Evolutionary conservation across 2,797 vertebrate genomes (phyloP), one percentile per base, ranked within the genome.

Genomic region (Gambusia yucatana): DNA sequence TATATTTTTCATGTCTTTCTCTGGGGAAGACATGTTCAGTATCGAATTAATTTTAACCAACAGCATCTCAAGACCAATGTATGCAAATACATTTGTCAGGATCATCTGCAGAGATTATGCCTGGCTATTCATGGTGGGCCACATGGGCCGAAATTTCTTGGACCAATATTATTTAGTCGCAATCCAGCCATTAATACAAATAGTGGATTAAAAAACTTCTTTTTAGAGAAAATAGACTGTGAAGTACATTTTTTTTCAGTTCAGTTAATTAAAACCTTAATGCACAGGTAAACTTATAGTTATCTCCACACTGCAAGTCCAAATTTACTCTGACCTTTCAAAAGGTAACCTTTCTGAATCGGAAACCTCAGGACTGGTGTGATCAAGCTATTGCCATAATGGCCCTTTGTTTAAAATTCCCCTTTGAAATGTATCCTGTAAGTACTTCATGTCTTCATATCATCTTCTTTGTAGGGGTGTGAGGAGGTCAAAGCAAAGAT

Each of bases 401-500:
- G 43, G 47, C 39, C 41, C 39, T 65, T 50, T 36, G 36, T 50
- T 76, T 72, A 33, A 73, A 59, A 47, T 44, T 70, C 20, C n/a
- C 1, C 3, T 57, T 11, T 63, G 22, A 43, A 44, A 73, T 4
- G 8, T 41, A 39, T 69, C 77, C 16, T 25, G 36, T 44, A 48
- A 70, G 63, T 70, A 17, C 20, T 25, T 22, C 22, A 69, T 46
- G 30, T 25, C 28, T 55, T 30, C 28, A 1, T 22, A 46, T 46
- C 74, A 78, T 50, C 55, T 78, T 55, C 57, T 17, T 14, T 10
- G 28, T 46, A 25, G 22, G 22, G 22, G 46, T 1, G 1, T 0
- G 2, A 0, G 55, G 16, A 7, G 55, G 76, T 88, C 59, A 75
- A 69, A 79, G 78, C 77, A 84, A 82, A 78, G 55, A 33, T 25